These are phyloP conservation scores for Drosophila paramelanica DNA, from an alignment of 2,888 invertebrate genomes.

Conservation along the genomic window DNA sequence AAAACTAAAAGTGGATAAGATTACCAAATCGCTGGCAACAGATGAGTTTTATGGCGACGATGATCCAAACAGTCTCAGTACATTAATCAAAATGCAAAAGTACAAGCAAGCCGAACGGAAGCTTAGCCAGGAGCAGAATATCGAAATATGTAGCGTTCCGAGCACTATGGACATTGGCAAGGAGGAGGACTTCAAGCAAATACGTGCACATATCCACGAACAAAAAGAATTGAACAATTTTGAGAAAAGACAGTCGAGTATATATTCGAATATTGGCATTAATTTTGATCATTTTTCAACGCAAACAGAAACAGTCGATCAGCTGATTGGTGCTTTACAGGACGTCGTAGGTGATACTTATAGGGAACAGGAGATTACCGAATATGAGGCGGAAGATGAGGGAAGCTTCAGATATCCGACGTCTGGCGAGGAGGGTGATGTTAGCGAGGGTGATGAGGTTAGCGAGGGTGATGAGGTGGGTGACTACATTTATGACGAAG, in stretches of 20 bases:
- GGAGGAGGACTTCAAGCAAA: constrained; percentile 25
- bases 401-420: constrained; percentile 21
- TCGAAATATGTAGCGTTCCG: constrained; percentile 19
- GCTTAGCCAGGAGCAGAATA: fast-evolving
- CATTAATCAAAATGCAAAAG: background rate
- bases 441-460: background rate
- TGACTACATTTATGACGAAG: background rate
- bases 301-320: constrained; percentile 29
- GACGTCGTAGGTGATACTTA: constrained; percentile 6
- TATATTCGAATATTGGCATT: constrained; percentile 23
- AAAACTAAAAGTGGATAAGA: constrained; percentile 38
- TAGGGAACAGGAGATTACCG: background rate
- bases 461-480: too few relatives aligned
- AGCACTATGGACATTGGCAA: constrained; percentile 43
- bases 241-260: background rate
- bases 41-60: background rate
- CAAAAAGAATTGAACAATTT: fast-evolving
- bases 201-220: background rate
- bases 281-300: constrained; percentile 24
- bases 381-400: constrained; percentile 55
- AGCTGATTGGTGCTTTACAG: constrained; percentile 24
- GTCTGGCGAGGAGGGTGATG: background rate
- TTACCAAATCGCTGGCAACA: constrained; percentile 36
- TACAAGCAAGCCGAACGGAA: background rate
- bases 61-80: constrained; percentile 6